These are phyloP conservation scores for Siniperca scherzeri DNA, from an alignment of 2,797 vertebrate species.

Conservation along the genomic window DNA sequence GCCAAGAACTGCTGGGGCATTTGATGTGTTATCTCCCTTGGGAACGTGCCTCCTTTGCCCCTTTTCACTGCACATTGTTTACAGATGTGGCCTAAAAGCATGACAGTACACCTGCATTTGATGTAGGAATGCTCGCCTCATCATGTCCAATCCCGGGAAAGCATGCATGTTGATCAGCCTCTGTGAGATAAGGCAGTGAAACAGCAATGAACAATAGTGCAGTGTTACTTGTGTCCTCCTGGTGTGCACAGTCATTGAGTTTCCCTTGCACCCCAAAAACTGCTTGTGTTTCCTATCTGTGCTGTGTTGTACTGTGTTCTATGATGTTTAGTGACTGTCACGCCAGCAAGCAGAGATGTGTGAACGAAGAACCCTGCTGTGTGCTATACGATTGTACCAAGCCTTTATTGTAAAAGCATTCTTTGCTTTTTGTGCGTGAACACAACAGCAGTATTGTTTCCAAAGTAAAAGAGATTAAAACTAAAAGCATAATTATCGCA, in stretches of 20 bases:
- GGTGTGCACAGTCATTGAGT: conserved; percentile 67
- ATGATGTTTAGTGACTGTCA: conserved; percentile 63
- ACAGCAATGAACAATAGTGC: conserved; percentile 83
- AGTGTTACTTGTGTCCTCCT: conserved; percentile 68
- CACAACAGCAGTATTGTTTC: conserved; percentile 2
- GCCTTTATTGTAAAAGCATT: conserved; percentile 14
- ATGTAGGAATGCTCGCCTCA: conserved; percentile 58
- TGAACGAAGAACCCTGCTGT: conserved; percentile 72
- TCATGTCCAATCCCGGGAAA: conserved; percentile 43
- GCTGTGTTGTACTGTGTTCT: conserved; percentile 59
- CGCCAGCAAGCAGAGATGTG: conserved; percentile 77
- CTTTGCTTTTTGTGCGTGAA: conserved; percentile 20
- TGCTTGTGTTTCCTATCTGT: conserved; percentile 67
- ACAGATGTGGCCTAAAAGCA: conserved; percentile 64
- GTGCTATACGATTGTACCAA: not conserved
- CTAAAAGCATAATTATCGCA: conserved; percentile 16
- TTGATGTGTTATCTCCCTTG: conserved; percentile 57
- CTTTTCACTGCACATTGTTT: conserved; percentile 55
- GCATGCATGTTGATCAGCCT: conserved; percentile 73
- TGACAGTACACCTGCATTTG: conserved; percentile 60
- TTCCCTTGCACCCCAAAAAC: conserved; percentile 67
- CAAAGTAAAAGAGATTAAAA: conserved; percentile 37
- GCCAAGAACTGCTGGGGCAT: conserved; percentile 59
- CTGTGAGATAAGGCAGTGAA: conserved; percentile 84
- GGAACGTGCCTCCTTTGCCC: conserved; percentile 47